Conservation (phyloP, 2,888 invertebrate species). For the Galeopsomyia nigrocyanea region DNA sequence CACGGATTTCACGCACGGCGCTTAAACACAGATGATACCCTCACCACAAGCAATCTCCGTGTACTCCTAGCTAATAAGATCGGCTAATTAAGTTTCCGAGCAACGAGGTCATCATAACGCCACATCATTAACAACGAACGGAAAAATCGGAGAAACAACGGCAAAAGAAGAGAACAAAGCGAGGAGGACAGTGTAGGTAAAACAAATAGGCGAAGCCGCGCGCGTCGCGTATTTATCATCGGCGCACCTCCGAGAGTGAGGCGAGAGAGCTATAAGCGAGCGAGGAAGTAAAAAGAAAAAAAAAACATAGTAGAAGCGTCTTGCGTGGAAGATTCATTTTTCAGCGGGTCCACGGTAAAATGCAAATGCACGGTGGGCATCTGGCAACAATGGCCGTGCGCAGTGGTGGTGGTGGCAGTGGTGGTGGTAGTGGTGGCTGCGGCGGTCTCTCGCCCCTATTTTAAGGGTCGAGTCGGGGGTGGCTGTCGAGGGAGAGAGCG, state of each 20-base stretch:
- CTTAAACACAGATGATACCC: conserved; percentile 68
- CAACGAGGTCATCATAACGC: conserved; percentile 16
- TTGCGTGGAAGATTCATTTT: conserved; percentile 60
- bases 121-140: no score
- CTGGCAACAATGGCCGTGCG: conserved; percentile 69
- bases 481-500: conserved; percentile 47
- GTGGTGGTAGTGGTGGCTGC: background rate
- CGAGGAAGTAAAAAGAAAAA: background rate
- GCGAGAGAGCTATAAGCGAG: background rate
- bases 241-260: background rate
- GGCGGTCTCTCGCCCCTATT: conserved; percentile 63
- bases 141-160: no score
- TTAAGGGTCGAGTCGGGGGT: conserved; percentile 65
- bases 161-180: background rate
- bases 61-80: conserved; percentile 64
- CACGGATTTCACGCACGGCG: conserved; percentile 66
- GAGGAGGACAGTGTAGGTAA: conserved; percentile 21
- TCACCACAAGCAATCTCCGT: conserved; percentile 49
- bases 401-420: conserved; percentile 17
- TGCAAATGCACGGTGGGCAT: conserved; percentile 68
- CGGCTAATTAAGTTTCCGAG: conserved; percentile 60
- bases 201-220: conserved; percentile 9
- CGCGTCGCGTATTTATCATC: conserved; percentile 40
- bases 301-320: conserved; percentile 1
- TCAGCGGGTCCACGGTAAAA: conserved; percentile 62